Evolutionary conservation across 1,140 invertebrate genomes (phyloP).

Genomic region (Trachymyrmex septentrionalis): DNA sequence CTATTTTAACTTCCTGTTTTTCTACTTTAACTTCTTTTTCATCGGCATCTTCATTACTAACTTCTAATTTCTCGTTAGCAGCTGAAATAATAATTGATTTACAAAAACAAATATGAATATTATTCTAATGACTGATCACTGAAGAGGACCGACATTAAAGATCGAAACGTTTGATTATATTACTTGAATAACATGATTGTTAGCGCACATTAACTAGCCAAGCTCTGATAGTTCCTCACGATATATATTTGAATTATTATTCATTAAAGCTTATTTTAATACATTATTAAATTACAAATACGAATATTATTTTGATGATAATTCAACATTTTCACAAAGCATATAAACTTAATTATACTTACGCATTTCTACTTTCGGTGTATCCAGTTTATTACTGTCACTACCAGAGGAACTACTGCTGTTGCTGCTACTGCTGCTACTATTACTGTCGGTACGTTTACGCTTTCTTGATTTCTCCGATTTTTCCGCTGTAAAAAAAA

Average conservation of each 20-base stretch:
- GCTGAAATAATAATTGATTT: slow-evolving; percentile 67
- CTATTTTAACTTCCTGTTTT: slow-evolving; percentile 81
- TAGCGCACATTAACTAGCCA: too few relatives aligned
- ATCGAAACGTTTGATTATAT: too few relatives aligned
- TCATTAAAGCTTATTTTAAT: too few relatives aligned
- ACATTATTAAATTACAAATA: not conserved
- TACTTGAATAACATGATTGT: too few relatives aligned
- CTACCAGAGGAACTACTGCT: slow-evolving; percentile 84
- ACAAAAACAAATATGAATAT: not conserved
- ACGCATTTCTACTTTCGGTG: slow-evolving; percentile 74
- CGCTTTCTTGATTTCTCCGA: slow-evolving; percentile 80
- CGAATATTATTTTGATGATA: not conserved
- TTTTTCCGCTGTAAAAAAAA: slow-evolving; percentile 57
- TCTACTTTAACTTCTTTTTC: slow-evolving; percentile 70
- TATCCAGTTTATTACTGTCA: slow-evolving; percentile 78
- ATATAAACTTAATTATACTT: slow-evolving; percentile 43
- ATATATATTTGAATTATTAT: too few relatives aligned
- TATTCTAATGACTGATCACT: not conserved
- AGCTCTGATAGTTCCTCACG: too few relatives aligned
- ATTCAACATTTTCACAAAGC: not conserved
- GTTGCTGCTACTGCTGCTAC: slow-evolving; percentile 82
- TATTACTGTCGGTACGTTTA: slow-evolving; percentile 83
- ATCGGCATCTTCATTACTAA: slow-evolving; percentile 82
- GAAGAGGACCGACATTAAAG: too few relatives aligned
- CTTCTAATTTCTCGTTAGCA: slow-evolving; percentile 78